phyloP scores from a whole-genome alignment of 2,888 invertebrate genomes.

The Acrobasis consociella region DNA sequence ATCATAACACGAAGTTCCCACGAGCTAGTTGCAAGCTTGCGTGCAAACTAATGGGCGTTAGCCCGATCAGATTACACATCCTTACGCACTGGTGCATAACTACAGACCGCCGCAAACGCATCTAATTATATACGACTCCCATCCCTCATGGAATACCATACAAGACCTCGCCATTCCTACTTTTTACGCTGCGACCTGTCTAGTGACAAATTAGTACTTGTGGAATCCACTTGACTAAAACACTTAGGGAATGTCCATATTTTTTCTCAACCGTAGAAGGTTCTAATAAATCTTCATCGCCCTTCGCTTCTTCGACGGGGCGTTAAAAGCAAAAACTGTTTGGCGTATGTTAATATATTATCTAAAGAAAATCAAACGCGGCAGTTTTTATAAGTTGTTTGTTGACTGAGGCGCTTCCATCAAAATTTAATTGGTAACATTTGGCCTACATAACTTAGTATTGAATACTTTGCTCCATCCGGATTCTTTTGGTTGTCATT shows the following conservation, averaged over 20 bases:
- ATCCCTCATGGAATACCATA: slow-evolving; percentile 34
- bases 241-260: slow-evolving; percentile 26
- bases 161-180: slow-evolving; percentile 24
- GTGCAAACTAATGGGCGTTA: slow-evolving; percentile 63
- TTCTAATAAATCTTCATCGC: slow-evolving; percentile 42
- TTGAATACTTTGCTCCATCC: slow-evolving; percentile 3
- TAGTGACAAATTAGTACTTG: slow-evolving; percentile 22
- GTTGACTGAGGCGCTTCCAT: slow-evolving; percentile 3
- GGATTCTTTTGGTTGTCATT: slow-evolving; percentile 31
- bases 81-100: slow-evolving; percentile 67
- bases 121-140: slow-evolving; percentile 51
- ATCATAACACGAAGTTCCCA: slow-evolving; percentile 55
- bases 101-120: slow-evolving; percentile 63
- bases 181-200: slow-evolving; percentile 16
- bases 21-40: slow-evolving; percentile 54
- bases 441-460: slow-evolving; percentile 7
- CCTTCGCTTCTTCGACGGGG: slow-evolving; percentile 31
- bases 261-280: slow-evolving; percentile 30
- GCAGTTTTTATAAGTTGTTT: slow-evolving; percentile 12
- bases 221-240: slow-evolving; percentile 19
- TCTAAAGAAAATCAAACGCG: slow-evolving; percentile 27
- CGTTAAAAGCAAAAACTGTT: slow-evolving; percentile 38
- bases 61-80: slow-evolving; percentile 67
- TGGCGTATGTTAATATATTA: slow-evolving; percentile 35
- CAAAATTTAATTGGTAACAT: slow-evolving; percentile 26